These are phyloP conservation scores for Astropecten irregularis DNA, from an alignment of 53 echinoderm and acorn worm genomes.

Conservation along the genomic window DNA sequence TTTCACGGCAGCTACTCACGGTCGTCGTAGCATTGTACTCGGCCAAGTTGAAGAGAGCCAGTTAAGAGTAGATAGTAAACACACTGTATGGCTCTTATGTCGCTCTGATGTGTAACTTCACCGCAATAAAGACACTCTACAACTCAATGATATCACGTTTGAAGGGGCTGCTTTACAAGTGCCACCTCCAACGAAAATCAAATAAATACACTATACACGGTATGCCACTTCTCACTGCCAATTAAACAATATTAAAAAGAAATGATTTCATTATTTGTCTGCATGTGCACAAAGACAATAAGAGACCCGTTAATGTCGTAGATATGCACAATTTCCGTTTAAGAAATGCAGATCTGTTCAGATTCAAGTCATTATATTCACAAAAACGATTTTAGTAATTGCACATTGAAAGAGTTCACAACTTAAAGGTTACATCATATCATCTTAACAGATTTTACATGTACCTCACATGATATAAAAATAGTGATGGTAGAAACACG, in stretches of 20 bases:
- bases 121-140: constrained; percentile 49
- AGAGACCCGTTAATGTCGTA: too few relatives aligned
- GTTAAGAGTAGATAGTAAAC: constrained; percentile 16
- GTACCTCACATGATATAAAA: too few relatives aligned
- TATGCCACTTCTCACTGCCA: constrained; percentile 21
- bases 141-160: constrained; percentile 34
- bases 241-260: constrained; percentile 33
- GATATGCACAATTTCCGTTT: too few relatives aligned
- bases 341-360: too few relatives aligned
- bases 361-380: too few relatives aligned
- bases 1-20: neutral
- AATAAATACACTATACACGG: neutral
- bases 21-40: constrained; percentile 32
- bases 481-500: too few relatives aligned
- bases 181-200: neutral
- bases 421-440: too few relatives aligned
- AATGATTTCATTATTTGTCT: too few relatives aligned
- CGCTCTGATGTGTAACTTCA: constrained; percentile 27
- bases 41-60: neutral
- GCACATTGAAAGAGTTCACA: too few relatives aligned
- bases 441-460: too few relatives aligned
- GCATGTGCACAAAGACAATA: neutral
- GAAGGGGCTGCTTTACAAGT: constrained; percentile 27
- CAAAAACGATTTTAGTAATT: too few relatives aligned
- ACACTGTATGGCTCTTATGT: constrained; percentile 14